phyloP scores from a whole-genome alignment of 2,888 invertebrate genomes.

The Bhutanitis thaidina region DNA sequence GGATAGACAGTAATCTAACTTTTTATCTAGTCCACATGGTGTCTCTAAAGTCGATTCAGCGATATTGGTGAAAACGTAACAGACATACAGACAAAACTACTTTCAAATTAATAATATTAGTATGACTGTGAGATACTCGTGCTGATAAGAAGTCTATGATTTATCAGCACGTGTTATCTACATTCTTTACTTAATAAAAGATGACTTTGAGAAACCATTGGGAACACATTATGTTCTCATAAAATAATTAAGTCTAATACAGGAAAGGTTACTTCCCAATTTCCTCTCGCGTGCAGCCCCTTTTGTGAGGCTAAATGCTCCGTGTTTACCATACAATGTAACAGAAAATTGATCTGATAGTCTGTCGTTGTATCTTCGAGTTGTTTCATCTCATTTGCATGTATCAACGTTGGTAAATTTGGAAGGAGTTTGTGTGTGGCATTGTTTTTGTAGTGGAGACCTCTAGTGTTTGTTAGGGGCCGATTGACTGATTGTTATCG shows the following conservation, averaged over 20 bases:
- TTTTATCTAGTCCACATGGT: no score
- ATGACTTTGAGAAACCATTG: conserved; percentile 20
- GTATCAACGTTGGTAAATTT: conserved; percentile 35
- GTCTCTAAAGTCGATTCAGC: no score
- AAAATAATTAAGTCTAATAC: conserved; percentile 29
- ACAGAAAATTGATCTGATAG: conserved; percentile 37
- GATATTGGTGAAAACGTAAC: no score
- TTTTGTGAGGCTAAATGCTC: conserved; percentile 33
- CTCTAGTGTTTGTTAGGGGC: not conserved
- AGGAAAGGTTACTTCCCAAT: conserved; percentile 32
- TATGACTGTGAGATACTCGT: no score
- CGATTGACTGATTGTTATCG: conserved; percentile 4
- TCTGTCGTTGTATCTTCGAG: conserved; percentile 27
- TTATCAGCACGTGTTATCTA: conserved; percentile 13
- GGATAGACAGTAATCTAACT: no score
- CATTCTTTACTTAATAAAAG: conserved; percentile 41
- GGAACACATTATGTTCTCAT: conserved; percentile 17
- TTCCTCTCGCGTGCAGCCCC: conserved; percentile 30
- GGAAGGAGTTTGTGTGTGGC: conserved; percentile 31
- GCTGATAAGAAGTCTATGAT: no score
- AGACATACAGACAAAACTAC: no score
- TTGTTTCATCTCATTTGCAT: conserved; percentile 28
- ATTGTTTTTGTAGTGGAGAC: conserved; percentile 28
- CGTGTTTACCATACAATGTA: conserved; percentile 43
- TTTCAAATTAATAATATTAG: no score